Percentiles rank a stretch among this genome's conserved stretches.
Conservation (phyloP, 1,140 invertebrate genomes). For the Choristoneura fumiferana region DNA sequence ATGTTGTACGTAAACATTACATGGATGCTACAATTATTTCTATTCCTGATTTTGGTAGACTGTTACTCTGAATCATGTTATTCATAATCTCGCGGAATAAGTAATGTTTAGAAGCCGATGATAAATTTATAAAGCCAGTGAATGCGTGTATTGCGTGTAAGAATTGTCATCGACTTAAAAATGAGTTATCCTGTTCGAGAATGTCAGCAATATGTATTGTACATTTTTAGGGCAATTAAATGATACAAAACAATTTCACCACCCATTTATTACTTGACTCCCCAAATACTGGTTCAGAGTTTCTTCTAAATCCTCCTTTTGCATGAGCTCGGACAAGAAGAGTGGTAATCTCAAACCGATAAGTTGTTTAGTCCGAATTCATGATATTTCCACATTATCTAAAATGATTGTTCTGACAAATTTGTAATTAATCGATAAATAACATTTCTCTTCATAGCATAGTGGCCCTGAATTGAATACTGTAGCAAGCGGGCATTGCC, state of each 20-base stretch:
- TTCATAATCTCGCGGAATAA: constrained; percentile 34
- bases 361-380: too few relatives aligned
- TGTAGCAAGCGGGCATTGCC: too few relatives aligned
- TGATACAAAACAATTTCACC: constrained; percentile 61
- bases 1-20: constrained; percentile 70
- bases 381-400: too few relatives aligned
- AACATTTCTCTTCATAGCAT: too few relatives aligned
- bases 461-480: too few relatives aligned
- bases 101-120: constrained; percentile 47
- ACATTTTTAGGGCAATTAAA: constrained; percentile 77
- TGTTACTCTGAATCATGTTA: constrained; percentile 64
- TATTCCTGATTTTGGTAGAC: constrained; percentile 70
- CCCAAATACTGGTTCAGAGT: background rate
- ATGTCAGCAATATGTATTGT: constrained; percentile 73
- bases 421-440: too few relatives aligned
- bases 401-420: too few relatives aligned
- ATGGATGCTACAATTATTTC: constrained; percentile 63
- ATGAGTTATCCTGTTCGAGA: constrained; percentile 59
- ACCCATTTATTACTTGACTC: constrained; percentile 38
- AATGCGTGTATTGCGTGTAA: constrained; percentile 56
- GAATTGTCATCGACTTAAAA: constrained; percentile 61
- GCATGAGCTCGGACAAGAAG: too few relatives aligned
- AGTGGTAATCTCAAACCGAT: too few relatives aligned
- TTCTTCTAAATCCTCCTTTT: too few relatives aligned
- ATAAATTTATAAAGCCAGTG: constrained; percentile 61